Conservation (phyloP, 1,140 invertebrate species). For the Popillia japonica region DNA sequence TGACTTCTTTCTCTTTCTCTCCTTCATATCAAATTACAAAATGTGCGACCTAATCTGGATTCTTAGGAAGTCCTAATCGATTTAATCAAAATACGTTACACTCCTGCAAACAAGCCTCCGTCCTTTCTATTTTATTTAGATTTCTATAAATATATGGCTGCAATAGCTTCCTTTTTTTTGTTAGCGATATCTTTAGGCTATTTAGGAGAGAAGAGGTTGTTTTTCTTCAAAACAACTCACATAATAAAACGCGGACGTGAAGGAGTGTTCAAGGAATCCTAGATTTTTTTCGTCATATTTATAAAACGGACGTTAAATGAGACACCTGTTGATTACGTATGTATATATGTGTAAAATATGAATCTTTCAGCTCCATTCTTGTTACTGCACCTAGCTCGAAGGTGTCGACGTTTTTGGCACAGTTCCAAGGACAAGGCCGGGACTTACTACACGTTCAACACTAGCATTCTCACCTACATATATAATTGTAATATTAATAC, state of each 20-base stretch:
- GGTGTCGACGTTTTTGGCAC: background rate
- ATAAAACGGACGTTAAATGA: background rate
- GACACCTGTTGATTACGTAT: constrained; percentile 2
- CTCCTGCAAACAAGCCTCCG: background rate
- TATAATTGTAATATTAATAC: too few relatives aligned
- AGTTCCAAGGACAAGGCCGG: constrained; percentile 3
- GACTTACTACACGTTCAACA: too few relatives aligned
- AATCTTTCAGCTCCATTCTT: background rate
- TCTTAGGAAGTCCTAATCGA: background rate
- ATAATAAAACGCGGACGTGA: background rate
- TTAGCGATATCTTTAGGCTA: too few relatives aligned
- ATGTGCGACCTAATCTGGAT: background rate
- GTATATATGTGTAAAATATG: background rate
- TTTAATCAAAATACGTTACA: background rate
- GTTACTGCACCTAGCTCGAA: background rate
- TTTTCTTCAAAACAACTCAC: too few relatives aligned
- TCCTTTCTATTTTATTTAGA: too few relatives aligned
- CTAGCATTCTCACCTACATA: too few relatives aligned
- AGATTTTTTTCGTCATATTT: background rate
- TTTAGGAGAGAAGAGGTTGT: too few relatives aligned
- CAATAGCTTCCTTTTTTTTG: too few relatives aligned
- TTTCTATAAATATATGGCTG: too few relatives aligned
- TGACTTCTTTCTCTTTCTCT: too few relatives aligned
- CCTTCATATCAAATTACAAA: too few relatives aligned
- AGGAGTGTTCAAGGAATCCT: background rate